Evolutionary conservation across 2,797 vertebrate species (phyloP), one percentile per base, ranked within the genome.

Genomic region (Pipistrellus pygmaeus): DNA sequence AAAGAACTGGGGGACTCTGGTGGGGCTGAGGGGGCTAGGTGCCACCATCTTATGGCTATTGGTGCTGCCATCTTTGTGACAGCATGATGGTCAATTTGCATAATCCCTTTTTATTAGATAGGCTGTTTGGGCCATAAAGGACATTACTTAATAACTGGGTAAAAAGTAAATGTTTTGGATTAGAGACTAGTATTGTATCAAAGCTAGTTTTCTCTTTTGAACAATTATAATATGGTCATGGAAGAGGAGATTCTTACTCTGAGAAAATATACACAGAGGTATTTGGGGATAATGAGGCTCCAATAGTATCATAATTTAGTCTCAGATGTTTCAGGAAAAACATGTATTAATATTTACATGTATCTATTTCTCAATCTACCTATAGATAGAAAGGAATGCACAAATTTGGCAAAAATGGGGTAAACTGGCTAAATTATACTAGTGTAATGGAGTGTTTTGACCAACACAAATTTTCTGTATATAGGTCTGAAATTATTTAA

Each of bases 141-240:
- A 18, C 12, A 69, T 48, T 80, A 68, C 30, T 12, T 55, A 55
- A 66, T 44, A 85, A 72, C 2, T 71, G 21, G 2, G 6, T 85
- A 25, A 76, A 84, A 76, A 44, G 69, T 88, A 46, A 87, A 38
- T 85, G 1, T 11, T 85, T 41, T 91, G 6, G 27, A 84, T 55
- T 80, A 86, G 8, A 66, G 20, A 81, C 81, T 7, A 18, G 4
- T 71, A 57, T 14, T 80, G 3, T 14, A 30, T n/a, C 23, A 85
- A 82, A 82, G 2, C 13, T 32, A 62, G 30, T 69, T 96, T 83
- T 89, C 62, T 80, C 1, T 38, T 88, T 94, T 85, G 68, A 72
- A n/a, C 81, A 3, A 77, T 8, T 82, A 1, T 53, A 85, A 30
- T 41, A 14, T 51, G 23, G 15, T 62, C 85, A 62, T 11, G 0